Evolutionary conservation across 2,113 vertebrate species (phyloP).

Genomic region (Ursus arctos): DNA sequence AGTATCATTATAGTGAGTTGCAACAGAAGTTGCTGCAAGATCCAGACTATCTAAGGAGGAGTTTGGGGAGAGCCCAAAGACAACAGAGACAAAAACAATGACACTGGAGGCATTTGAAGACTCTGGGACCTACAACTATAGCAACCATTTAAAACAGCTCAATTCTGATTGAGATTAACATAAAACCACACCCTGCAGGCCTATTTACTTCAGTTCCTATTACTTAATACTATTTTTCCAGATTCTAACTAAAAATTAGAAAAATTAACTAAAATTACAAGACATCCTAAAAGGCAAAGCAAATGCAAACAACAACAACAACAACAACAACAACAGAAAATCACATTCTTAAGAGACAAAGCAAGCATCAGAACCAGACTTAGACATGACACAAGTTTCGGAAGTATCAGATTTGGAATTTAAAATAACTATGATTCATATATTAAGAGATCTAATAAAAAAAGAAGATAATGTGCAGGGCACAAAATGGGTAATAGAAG

Average conservation of each 20-base stretch:
- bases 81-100: neutral
- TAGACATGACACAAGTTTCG: neutral
- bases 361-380: neutral
- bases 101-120: neutral
- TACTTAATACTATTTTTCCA: neutral
- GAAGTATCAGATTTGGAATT: neutral
- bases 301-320: neutral
- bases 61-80: neutral
- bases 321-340: neutral
- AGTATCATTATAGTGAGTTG: neutral
- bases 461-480: neutral
- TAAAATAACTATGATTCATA: neutral
- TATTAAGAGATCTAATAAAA: neutral
- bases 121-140: neutral
- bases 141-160: neutral
- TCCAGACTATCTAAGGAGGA: neutral
- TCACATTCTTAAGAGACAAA: neutral
- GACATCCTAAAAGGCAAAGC: neutral
- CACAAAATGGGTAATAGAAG: neutral
- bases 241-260: neutral
- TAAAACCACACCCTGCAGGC: neutral
- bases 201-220: neutral
- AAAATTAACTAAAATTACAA: neutral
- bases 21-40: neutral
- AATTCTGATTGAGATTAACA: neutral